Conservation (phyloP, 1,140 invertebrate genomes). For the Lysiphlebus fabarum region DNA sequence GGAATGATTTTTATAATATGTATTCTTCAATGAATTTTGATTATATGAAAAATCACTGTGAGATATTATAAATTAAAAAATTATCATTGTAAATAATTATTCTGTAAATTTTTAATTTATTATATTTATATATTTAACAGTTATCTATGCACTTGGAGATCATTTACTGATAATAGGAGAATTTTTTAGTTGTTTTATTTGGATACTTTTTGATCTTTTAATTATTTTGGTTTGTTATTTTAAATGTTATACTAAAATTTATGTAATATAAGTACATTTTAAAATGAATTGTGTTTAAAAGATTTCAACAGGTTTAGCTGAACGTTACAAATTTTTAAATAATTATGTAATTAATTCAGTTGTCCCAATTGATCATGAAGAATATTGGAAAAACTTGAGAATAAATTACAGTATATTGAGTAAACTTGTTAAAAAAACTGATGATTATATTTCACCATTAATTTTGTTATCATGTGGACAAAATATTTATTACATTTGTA, state of each 20-base stretch:
- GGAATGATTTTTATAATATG: too few species aligned
- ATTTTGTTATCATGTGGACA: constrained; percentile 66
- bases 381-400: constrained; percentile 58
- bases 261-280: too few species aligned
- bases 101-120: too few species aligned
- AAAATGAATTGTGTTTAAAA: too few species aligned
- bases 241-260: too few species aligned
- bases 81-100: too few species aligned
- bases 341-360: constrained; percentile 28
- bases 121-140: too few species aligned
- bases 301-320: constrained; percentile 48
- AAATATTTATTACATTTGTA: constrained; percentile 71
- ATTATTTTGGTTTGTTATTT: constrained; percentile 46
- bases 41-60: too few species aligned
- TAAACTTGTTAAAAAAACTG: constrained; percentile 57
- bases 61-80: too few species aligned
- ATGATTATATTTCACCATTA: constrained; percentile 58
- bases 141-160: constrained; percentile 28
- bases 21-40: too few species aligned
- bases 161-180: constrained; percentile 54
- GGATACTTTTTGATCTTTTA: constrained; percentile 67
- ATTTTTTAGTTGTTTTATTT: constrained; percentile 64
- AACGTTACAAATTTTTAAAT: constrained; percentile 47
- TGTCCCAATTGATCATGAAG: constrained; percentile 24
- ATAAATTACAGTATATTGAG: constrained; percentile 61